Base-by-base conservation (phyloP, 2,113 vertebrate species). In the Rattus rattus region DNA sequence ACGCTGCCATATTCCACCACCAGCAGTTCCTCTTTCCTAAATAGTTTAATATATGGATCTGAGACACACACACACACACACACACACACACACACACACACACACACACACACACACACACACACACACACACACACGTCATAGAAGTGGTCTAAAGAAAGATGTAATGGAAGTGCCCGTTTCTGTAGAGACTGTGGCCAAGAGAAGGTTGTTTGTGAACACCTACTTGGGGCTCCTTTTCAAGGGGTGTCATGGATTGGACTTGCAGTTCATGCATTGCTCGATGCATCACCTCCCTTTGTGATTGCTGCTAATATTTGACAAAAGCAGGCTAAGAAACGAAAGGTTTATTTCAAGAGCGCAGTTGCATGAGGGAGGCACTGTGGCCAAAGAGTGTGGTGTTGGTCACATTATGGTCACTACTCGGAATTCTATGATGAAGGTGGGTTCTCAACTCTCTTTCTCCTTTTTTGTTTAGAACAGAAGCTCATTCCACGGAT, bases 61-160 rank as follows among this genome's bases (percentile, higher is more conserved):
- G 16, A 3, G 0, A 19, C 28, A 7, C 13, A 5, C 30, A 6
- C 79, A 20, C 26, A 7, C 13, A 5, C 30, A 6, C 79, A 16
- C 26, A 5, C 13, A 5, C 30, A 8, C 79, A 20, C 26, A 7
- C 13, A 5, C 30, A 20, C 26, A 7, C 13, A 5, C 30, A 6
- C 79, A 16, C 26, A 5, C 13, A 5, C 30, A 8, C 79, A 20
- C 26, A 7, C 13, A 5, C 30, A 8, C 79, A 20, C 26, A 7
- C 13, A 5, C 30, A 8, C 76, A 19, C 24, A 9, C 14, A 6
- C 33, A 10, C 81, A 67, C 8, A 33, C 13, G 16, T 16, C 76
- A 9, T 6, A 36, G 28, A 52, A 84, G 84, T 47, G 43, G 52
- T 43, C 26, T 20, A 11, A 22, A 1, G 7, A 43, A 20, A 56